Evolutionary conservation across 1,140 invertebrate species (phyloP), one percentile per base, ranked within the genome.

Genomic region (Scaptomyza montana): DNA sequence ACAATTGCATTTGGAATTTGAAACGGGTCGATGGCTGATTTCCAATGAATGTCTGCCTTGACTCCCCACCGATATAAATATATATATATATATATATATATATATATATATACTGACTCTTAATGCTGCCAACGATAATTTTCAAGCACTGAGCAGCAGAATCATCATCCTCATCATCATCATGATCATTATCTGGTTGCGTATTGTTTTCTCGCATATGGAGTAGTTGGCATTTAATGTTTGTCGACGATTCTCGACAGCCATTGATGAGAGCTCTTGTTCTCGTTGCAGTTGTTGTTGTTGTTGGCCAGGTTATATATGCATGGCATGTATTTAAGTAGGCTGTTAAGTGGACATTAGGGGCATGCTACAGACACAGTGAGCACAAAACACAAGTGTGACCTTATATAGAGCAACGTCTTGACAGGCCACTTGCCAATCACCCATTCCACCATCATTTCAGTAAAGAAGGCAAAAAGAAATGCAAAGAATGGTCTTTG

Each of bases 281-380:
- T 43, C 30, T 33, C 4, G 39, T 51, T 16, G 16, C 16, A 16
- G 0, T 16, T 45, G 39, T 46, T 43, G 12, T 53, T 50, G 41
- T 54, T 49, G 8, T 2, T 2, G 21, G 21, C 21, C 21, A 25
- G 21, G 21, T 25, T 85, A 78, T 63, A 79, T 78, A 87, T 81
- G 82, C 78, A 87, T 66, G 82, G 61, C 78, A 78, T 87, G 82
- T 87, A 67, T 81, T 86, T 78, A 87, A 87, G 78, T 82, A 78
- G 82, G 78, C 78, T 76, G 82, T 67, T 77, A 78, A 86, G 82
- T 87, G 82, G 82, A 82, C 82, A 86, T 86, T 82, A 87, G 82
- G 82, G 78, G 82, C 82, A 86, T 87, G 73, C 78, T 76, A 62
- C 64, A 61, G 56, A 62, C 64, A 76, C 64, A 71, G 77, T 25